Base-by-base conservation (phyloP, 2,888 invertebrate genomes). In the Stenotaenia linearis region DNA sequence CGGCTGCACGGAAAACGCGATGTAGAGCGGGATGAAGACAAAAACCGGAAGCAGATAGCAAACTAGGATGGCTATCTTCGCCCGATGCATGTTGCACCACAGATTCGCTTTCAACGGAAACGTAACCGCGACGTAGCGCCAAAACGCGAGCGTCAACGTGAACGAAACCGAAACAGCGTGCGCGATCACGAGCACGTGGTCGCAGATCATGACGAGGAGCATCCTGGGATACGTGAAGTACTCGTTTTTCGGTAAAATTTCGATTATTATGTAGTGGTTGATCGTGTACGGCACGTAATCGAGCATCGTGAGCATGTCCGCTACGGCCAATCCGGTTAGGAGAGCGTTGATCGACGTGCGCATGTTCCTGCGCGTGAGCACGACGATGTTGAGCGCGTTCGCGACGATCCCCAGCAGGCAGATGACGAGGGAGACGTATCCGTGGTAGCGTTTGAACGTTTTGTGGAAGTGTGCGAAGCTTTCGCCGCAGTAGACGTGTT, bases 131-230 rank as follows among this genome's bases (percentile, higher is more conserved):
- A 96, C 90, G 84, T 85, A 79, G 82, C 97, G 90, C 94, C 97
- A 97, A 10, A 97, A 92, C 0, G 97, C 97, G 81, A 98, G 87
- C 0, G 94, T 93, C 1, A 97, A 93, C 0, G 97, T 97, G 83
- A 97, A 87, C 91, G 95, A 96, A 83, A 96, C 96, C 0, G 96
- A 95, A 82, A 96, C 93, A 0, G 97, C 96, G 86, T 95, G 95
- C 82, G 93, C 90, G 75, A 93, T 90, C 86, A 96, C 95, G 30
- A 93, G 91, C 86, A 96, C 96, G 84, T 94, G 92, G 32, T 94
- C 94, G 86, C 97, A 96, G 84, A 96, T 93, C 82, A 94, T 90
- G n/a, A 94, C 93, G 86, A 93, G 95, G 25, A 92, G 89, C 0
- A 93, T 91, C 93, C 94, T 94, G 1, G 90, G 89, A 86, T 94